Conservation (phyloP, 2,113 vertebrate species). For the cat (Felis catus) region DNA sequence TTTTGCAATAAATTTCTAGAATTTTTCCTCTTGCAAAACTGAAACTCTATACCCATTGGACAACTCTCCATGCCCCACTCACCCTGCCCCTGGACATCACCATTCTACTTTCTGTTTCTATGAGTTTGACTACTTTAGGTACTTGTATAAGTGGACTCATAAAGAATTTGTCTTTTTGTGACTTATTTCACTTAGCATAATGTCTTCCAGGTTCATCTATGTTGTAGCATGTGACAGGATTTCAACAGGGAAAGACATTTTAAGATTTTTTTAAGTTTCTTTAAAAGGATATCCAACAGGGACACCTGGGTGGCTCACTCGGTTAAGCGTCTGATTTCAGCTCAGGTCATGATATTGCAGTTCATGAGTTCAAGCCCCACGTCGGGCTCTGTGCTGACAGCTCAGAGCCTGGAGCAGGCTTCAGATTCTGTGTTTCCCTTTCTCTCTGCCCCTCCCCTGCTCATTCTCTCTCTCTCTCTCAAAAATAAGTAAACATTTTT, state of each 20-base stretch:
- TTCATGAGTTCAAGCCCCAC: no score
- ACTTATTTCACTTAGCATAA: neutral
- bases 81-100: neutral
- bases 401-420: no score
- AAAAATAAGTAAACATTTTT: no score
- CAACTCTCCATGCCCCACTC: neutral
- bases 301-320: no score
- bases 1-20: neutral
- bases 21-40: neutral
- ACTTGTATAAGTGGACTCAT: neutral
- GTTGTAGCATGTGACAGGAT: neutral
- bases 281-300: neutral
- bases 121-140: neutral
- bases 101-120: neutral
- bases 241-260: neutral
- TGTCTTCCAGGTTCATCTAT: neutral
- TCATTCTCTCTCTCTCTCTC: no score
- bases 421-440: no score
- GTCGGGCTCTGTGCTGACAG: no score
- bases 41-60: neutral
- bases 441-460: no score
- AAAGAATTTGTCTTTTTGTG: neutral
- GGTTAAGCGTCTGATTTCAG: no score
- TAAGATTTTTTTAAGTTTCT: neutral
- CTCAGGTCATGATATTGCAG: no score